These are phyloP conservation scores for Drosophila recens DNA, from an alignment of 2,888 invertebrate genomes.

Conservation along the genomic window DNA sequence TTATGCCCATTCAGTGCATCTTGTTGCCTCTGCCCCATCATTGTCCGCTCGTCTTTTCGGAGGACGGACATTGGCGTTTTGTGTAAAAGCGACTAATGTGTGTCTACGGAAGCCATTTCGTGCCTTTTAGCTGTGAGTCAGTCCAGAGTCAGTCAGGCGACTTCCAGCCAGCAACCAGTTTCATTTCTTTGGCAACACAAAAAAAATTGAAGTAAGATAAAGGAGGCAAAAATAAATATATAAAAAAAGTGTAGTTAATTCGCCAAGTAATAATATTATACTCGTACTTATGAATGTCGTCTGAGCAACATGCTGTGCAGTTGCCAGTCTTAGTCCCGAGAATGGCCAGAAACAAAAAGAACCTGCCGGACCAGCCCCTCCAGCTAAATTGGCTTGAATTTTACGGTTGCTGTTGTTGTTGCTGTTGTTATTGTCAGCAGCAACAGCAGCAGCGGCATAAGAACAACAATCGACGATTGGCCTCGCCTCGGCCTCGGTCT, in stretches of 20 bases:
- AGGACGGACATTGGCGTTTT: constrained; percentile 56
- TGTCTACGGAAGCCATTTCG: constrained; percentile 82
- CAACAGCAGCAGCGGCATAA: constrained; percentile 36
- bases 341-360: constrained; percentile 55
- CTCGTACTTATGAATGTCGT: constrained; percentile 81
- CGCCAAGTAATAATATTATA: constrained; percentile 82
- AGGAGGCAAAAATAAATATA: constrained; percentile 8
- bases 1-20: constrained; percentile 79
- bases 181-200: constrained; percentile 42
- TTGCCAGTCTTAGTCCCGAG: constrained; percentile 33
- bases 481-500: constrained; percentile 70
- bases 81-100: constrained; percentile 83
- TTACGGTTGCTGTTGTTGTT: constrained; percentile 66
- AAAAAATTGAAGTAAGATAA: constrained; percentile 17
- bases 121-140: constrained; percentile 70
- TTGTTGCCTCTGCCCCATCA: constrained; percentile 45
- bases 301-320: constrained; percentile 73
- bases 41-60: constrained; percentile 33
- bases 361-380: constrained; percentile 71
- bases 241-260: constrained; percentile 73
- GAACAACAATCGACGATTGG: constrained; percentile 77
- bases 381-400: constrained; percentile 77
- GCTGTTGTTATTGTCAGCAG: constrained; percentile 32
- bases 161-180: constrained; percentile 62
- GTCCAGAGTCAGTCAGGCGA: constrained; percentile 15